Base-by-base conservation (phyloP, 1,140 invertebrate species). In the Drosophila chauvacae region DNA sequence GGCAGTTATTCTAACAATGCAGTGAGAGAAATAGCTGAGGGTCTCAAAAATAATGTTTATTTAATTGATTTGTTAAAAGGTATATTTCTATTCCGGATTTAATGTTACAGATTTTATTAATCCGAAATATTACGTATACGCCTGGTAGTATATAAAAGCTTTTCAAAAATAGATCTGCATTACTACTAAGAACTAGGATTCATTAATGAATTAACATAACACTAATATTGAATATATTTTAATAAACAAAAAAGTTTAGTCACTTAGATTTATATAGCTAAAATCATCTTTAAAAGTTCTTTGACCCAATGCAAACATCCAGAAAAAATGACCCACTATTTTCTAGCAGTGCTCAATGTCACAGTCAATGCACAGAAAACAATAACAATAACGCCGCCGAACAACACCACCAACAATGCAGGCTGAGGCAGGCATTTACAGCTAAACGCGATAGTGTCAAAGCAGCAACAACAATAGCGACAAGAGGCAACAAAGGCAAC, bases 281-380 rank as follows among this genome's bases (percentile, higher is more conserved):
- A 20, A 20, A 20, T 20, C 7, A 7, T 6, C 4, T 4, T 2
- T 7, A 30, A 0, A 33, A 14, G 3, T 33, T 51, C 28, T 14
- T 14, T 20, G 3, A 7, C 28, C 28, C 3, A 14, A 4, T 4
- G 3, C 0, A 51, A 13, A 10, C n/a, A 33, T 11, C 10, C 7
- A 4, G 7, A 7, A 7, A 1, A 0, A 16, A 10, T 37, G 4
- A 16, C 18, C 51, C 5, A 13, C 7, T 35, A 9, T 48, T 66
- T 51, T 50, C 33, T 35, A 6, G 7, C 28, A 42, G 53, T 41
- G 41, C 66, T 4, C 81, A 90, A 91, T 82, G 90, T 91, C 90
- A 91, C 90, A 90, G 84, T 90, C 84, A 83, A 64, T 91, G 88
- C 88, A 88, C 88, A 88, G 78, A 66, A 57, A 76, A 62, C 59